A percentile compares a stretch with the other conserved stretches of the same genome.
These are phyloP conservation scores for Oxyura jamaicensis DNA, from an alignment of 2,113 vertebrate genomes.

Conservation along the genomic window DNA sequence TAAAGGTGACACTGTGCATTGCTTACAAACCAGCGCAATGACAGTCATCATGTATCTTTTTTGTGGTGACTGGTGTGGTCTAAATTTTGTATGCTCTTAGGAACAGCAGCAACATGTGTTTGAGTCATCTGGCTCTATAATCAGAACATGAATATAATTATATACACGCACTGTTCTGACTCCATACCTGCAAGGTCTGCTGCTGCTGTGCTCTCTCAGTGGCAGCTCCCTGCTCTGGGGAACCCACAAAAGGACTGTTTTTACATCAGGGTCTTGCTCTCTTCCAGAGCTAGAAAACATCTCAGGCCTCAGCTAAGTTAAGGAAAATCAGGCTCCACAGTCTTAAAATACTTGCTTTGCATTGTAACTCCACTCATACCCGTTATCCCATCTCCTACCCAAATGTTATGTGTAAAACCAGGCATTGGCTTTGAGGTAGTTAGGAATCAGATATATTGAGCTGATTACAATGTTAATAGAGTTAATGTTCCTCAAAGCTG, in stretches of 20 bases:
- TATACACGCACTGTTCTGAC: background rate
- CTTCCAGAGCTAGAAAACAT: background rate
- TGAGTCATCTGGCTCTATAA: conserved; percentile 41
- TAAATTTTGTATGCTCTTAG: conserved; percentile 21
- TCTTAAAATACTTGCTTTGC: background rate
- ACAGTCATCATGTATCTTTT: background rate
- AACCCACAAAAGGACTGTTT: background rate
- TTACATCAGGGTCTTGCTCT: background rate
- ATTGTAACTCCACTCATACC: rapidly evolving
- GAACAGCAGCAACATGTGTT: conserved; percentile 58
- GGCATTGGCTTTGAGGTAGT: background rate
- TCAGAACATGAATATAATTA: conserved; percentile 27
- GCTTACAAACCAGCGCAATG: background rate
- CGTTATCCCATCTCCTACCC: background rate
- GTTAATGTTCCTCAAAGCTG: conserved; percentile 4
- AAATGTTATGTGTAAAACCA: background rate
- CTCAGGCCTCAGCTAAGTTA: background rate
- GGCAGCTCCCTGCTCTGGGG: rapidly evolving
- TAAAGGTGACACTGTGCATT: conserved; percentile 28
- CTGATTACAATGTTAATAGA: background rate
- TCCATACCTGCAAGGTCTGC: rapidly evolving
- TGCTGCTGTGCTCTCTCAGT: background rate
- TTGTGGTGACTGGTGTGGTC: background rate
- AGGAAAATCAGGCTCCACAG: background rate
- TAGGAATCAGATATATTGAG: background rate